Evolutionary conservation across 1,140 invertebrate species (phyloP).

Genomic region (Nasonia giraulti): DNA sequence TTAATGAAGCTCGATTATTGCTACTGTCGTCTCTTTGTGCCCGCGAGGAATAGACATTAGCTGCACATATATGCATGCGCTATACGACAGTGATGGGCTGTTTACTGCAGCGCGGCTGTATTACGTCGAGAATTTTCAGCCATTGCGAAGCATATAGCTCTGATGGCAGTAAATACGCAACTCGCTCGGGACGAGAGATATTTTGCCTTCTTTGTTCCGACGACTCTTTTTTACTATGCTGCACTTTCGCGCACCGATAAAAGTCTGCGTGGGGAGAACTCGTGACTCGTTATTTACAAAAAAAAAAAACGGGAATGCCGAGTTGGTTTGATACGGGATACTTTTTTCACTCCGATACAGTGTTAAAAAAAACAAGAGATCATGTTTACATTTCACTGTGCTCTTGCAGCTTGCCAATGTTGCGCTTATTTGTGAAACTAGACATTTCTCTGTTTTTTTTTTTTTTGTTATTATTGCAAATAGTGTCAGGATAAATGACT

Average conservation of each 20-base stretch:
- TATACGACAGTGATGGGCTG: neutral
- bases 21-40: neutral
- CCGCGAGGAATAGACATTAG: neutral
- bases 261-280: neutral
- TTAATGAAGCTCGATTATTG: neutral
- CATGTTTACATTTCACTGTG: neutral
- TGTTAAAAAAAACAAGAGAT: neutral
- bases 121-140: neutral
- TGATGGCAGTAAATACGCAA: neutral
- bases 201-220: neutral
- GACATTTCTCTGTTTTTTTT: neutral
- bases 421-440: neutral
- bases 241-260: neutral
- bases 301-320: neutral
- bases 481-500: neutral
- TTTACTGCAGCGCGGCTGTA: neutral
- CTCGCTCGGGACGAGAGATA: neutral
- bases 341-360: neutral
- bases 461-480: neutral
- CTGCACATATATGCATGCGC: neutral
- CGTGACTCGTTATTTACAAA: neutral
- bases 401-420: neutral
- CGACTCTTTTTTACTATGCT: neutral
- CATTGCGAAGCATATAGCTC: neutral
- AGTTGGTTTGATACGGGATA: neutral